These are phyloP conservation scores for Ommatoiulus sabulosus DNA, from an alignment of 2,888 invertebrate species.

Conservation along the genomic window DNA sequence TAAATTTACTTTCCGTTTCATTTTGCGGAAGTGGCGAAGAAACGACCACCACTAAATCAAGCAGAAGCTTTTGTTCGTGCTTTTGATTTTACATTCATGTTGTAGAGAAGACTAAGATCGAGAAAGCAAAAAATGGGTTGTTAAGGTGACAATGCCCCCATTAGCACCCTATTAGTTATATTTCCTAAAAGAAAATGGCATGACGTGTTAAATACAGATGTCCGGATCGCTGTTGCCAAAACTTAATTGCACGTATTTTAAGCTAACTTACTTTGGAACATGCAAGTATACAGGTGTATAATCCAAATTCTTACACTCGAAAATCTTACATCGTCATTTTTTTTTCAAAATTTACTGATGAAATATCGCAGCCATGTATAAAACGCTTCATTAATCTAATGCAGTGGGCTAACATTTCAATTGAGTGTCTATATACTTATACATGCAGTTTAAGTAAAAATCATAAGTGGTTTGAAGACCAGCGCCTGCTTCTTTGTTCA, in stretches of 20 bases:
- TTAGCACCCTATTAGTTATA: background rate
- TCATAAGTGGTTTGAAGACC: background rate
- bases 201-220: background rate
- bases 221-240: no score
- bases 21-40: background rate
- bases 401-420: no score
- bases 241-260: no score
- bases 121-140: background rate
- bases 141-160: background rate
- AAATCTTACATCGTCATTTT: no score
- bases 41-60: background rate
- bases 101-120: background rate
- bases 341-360: no score
- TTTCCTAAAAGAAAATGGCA: background rate
- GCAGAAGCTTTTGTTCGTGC: slow-evolving; percentile 32
- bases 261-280: no score
- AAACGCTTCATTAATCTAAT: no score
- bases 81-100: background rate
- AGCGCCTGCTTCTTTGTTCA: background rate
- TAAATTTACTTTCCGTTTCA: slow-evolving; percentile 24
- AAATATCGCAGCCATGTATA: no score
- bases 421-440: no score
- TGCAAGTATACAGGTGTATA: no score
- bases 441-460: background rate
- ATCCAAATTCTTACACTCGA: no score